phyloP scores from a whole-genome alignment of 2,888 invertebrate genomes.

The Keiferia lycopersicella region DNA sequence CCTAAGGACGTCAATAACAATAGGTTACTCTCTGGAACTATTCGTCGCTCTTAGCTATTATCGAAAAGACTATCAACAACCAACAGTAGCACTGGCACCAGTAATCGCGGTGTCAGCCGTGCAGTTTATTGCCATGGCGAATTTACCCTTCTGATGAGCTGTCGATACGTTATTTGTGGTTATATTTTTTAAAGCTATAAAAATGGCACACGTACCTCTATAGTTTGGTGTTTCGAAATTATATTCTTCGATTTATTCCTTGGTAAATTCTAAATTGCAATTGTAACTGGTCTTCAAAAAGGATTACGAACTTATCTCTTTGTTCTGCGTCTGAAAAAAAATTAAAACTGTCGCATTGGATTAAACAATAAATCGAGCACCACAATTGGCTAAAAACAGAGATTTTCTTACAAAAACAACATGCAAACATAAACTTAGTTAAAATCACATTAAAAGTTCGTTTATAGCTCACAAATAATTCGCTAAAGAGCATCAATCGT shows the following conservation, averaged over 20 bases:
- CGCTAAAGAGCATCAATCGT: conserved; percentile 43
- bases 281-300: background rate
- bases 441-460: conserved; percentile 48
- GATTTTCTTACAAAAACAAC: background rate
- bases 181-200: background rate
- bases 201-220: background rate
- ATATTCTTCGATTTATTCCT: background rate
- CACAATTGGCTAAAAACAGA: background rate
- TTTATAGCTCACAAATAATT: conserved; percentile 52
- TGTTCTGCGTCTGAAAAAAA: background rate
- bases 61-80: conserved; percentile 23
- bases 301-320: background rate
- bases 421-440: conserved; percentile 36
- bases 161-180: conserved; percentile 41
- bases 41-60: background rate
- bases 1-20: too few species aligned
- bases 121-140: conserved; percentile 75
- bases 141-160: conserved; percentile 59
- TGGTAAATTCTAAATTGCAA: background rate
- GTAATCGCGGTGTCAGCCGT: conserved; percentile 72
- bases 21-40: too few species aligned
- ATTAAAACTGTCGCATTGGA: background rate
- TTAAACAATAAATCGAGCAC: background rate
- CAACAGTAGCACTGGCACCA: conserved; percentile 38
- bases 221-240: background rate